A percentile compares a stretch with the other conserved stretches of the same genome.
phyloP scores from a whole-genome alignment of 2,888 invertebrate species.

The Gerosis bhagava region DNA sequence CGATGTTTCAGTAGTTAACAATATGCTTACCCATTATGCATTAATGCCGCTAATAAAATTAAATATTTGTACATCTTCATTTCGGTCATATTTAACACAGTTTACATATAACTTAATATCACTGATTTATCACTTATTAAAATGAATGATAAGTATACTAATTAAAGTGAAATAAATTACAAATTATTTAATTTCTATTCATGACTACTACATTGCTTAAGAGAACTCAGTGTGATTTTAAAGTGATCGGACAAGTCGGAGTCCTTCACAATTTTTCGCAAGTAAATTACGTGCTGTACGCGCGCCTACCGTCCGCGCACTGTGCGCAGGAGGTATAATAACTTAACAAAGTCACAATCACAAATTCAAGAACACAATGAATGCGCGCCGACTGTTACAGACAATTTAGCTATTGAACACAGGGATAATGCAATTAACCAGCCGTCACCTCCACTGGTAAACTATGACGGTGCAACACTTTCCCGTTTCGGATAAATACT shows the following conservation, averaged over 20 bases:
- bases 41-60: constrained; percentile 40
- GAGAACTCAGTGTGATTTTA: constrained; percentile 38
- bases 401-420: constrained; percentile 17
- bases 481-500: too few species aligned
- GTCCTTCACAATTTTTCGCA: constrained; percentile 33
- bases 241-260: constrained; percentile 35
- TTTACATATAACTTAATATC: constrained; percentile 33
- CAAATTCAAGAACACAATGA: constrained; percentile 23
- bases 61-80: constrained; percentile 36
- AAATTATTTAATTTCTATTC: constrained; percentile 39
- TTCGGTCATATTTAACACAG: constrained; percentile 4
- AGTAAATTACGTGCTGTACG: constrained; percentile 44
- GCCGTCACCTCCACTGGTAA: constrained; percentile 12
- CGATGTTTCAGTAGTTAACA: too few species aligned
- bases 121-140: constrained; percentile 40
- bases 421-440: constrained; percentile 7
- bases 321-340: constrained; percentile 35
- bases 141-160: constrained; percentile 41
- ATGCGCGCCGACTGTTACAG: constrained; percentile 4
- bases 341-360: constrained; percentile 17
- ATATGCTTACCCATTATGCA: constrained; percentile 49
- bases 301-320: constrained; percentile 46
- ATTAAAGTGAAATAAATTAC: constrained; percentile 16
- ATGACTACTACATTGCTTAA: constrained; percentile 40
- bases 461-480: too few species aligned